phyloP scores from a whole-genome alignment of 2,888 invertebrate species.

The Sipha maydis region DNA sequence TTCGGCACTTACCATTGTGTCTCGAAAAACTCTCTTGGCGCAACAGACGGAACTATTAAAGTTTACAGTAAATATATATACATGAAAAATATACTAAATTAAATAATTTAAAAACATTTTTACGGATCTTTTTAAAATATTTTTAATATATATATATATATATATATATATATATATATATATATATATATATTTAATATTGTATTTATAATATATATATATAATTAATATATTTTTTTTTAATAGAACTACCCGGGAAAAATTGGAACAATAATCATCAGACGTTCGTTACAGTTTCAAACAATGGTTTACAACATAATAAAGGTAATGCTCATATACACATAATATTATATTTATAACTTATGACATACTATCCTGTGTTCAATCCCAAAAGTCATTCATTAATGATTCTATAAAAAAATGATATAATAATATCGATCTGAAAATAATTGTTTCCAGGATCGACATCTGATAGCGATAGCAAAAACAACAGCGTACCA shows the following conservation, averaged over 20 bases:
- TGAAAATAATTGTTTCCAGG: constrained; percentile 18
- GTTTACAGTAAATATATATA: constrained; percentile 77
- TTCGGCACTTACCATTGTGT: constrained; percentile 84
- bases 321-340: constrained; percentile 2
- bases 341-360: neutral
- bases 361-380: neutral
- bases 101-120: neutral
- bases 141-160: too few species aligned
- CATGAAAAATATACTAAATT: neutral
- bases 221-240: too few species aligned
- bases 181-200: too few species aligned
- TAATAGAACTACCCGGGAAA: constrained; percentile 36
- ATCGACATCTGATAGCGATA: neutral
- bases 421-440: neutral
- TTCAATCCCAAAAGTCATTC: neutral
- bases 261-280: constrained; percentile 54
- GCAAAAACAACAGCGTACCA: neutral
- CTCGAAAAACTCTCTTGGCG: constrained; percentile 84
- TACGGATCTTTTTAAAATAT: too few species aligned
- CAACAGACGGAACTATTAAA: constrained; percentile 85
- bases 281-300: constrained; percentile 34
- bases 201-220: too few species aligned
- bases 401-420: neutral
- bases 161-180: too few species aligned
- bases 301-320: constrained; percentile 28